These are phyloP conservation scores for Zalophus californianus DNA, from an alignment of 2,797 vertebrate species.

Conservation along the genomic window DNA sequence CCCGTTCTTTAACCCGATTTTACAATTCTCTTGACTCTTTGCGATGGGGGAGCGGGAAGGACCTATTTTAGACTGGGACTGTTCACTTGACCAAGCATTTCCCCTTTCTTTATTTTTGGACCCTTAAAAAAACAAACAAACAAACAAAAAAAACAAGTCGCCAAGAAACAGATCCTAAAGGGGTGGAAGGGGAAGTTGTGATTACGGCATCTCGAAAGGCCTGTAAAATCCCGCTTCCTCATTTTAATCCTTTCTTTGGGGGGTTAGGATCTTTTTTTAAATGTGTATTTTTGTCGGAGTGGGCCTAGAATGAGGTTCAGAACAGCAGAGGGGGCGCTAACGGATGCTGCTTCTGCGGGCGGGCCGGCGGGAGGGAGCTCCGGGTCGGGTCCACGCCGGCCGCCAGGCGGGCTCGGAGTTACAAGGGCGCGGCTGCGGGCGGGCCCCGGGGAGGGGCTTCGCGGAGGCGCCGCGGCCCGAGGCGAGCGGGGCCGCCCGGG, in stretches of 20 bases:
- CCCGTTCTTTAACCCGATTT: background rate
- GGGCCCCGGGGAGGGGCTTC: conserved; percentile 80
- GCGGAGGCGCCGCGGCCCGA: conserved; percentile 34
- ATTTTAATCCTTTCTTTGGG: background rate
- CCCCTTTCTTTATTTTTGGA: conserved; percentile 14
- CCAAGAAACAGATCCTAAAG: background rate
- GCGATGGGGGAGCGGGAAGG: background rate
- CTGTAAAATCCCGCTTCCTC: conserved; percentile 57
- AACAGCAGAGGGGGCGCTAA: background rate
- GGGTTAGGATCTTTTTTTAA: background rate
- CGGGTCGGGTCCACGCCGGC: background rate
- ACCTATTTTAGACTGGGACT: background rate
- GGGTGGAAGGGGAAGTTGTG: background rate
- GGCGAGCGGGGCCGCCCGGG: conserved; percentile 65
- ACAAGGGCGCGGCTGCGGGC: conserved; percentile 66
- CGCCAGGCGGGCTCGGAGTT: conserved; percentile 12
- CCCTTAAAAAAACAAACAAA: background rate
- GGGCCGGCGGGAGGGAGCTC: background rate
- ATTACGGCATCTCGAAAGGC: conserved; percentile 10
- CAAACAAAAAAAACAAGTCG: background rate
- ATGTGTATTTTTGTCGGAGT: background rate
- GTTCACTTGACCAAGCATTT: background rate
- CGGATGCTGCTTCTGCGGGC: background rate
- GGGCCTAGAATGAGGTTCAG: conserved; percentile 52
- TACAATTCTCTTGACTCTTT: background rate